phyloP scores from a whole-genome alignment of 30 jellyfish, hydroid and myxozoan genomes.

The Aurelia aurita region DNA sequence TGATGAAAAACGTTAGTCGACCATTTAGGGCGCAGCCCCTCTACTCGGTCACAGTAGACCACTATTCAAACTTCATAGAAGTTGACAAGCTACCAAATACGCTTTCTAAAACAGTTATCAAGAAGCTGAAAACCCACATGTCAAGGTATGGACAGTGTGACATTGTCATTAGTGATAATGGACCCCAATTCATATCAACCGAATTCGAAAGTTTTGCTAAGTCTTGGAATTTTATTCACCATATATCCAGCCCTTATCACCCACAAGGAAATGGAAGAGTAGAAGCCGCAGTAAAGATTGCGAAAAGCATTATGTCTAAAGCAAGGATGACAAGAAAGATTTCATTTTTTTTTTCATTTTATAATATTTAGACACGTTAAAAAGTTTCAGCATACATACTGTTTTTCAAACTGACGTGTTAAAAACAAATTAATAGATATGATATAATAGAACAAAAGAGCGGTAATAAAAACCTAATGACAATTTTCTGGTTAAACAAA shows the following conservation, averaged over 20 bases:
- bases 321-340: conserved; percentile 61
- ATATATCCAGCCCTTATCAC: conserved; percentile 38
- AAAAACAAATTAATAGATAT: no score
- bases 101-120: conserved; percentile 55
- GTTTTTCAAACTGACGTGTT: no score
- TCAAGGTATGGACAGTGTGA: conserved; percentile 60
- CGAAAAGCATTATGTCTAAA: conserved; percentile 45
- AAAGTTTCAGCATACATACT: no score
- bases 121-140: conserved; percentile 52
- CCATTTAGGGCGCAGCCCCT: no score
- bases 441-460: no score
- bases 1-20: no score
- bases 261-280: conserved; percentile 70
- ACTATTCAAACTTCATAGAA: conserved; percentile 56
- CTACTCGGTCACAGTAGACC: conserved; percentile 70
- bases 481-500: no score
- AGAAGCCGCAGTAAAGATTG: conserved; percentile 63
- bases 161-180: conserved; percentile 48
- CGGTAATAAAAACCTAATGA: no score
- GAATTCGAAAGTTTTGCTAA: conserved; percentile 41
- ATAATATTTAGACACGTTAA: no score
- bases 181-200: conserved; percentile 52
- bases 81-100: conserved; percentile 56
- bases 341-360: no score
- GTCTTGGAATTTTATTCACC: conserved; percentile 47